Percentiles rank a stretch among this genome's conserved stretches.
phyloP scores from a whole-genome alignment of 2,888 invertebrate genomes.

The Seira sanloemensis region DNA sequence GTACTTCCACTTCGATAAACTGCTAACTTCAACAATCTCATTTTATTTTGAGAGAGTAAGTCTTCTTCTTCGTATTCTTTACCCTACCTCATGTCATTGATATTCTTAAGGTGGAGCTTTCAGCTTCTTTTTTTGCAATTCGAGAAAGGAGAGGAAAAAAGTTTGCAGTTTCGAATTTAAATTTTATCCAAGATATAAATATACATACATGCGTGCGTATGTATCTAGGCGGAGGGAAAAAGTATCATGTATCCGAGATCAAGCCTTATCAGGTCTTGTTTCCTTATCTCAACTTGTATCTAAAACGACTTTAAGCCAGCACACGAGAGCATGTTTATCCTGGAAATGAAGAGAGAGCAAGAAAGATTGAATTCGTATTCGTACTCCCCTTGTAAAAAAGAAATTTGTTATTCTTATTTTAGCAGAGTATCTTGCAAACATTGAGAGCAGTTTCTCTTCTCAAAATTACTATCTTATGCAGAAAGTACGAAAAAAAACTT shows the following conservation, averaged over 20 bases:
- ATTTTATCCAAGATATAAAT: too few relatives aligned
- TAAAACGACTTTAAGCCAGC: neutral
- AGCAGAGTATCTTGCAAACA: too few relatives aligned
- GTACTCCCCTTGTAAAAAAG: neutral
- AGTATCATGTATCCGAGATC: too few relatives aligned
- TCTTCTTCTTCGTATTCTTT: conserved; percentile 28
- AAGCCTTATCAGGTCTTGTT: neutral
- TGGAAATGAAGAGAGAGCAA: neutral
- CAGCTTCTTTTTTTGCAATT: conserved; percentile 34
- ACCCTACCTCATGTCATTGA: conserved; percentile 52
- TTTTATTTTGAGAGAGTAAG: conserved; percentile 25
- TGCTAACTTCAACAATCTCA: too few relatives aligned
- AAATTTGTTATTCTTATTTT: neutral
- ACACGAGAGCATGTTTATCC: neutral
- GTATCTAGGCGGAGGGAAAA: too few relatives aligned
- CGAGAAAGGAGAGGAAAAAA: conserved; percentile 34
- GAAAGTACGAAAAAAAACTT: neutral
- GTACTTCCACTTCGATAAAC: neutral
- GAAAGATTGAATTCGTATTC: neutral
- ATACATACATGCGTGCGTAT: too few relatives aligned
- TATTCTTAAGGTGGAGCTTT: conserved; percentile 55
- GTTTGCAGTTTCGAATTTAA: conserved; percentile 54
- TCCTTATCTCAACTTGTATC: conserved; percentile 1
- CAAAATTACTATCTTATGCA: neutral
- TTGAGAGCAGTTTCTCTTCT: too few relatives aligned